These are phyloP conservation scores for Desoria tigrina DNA, from an alignment of 2,888 invertebrate species.

Conservation along the genomic window DNA sequence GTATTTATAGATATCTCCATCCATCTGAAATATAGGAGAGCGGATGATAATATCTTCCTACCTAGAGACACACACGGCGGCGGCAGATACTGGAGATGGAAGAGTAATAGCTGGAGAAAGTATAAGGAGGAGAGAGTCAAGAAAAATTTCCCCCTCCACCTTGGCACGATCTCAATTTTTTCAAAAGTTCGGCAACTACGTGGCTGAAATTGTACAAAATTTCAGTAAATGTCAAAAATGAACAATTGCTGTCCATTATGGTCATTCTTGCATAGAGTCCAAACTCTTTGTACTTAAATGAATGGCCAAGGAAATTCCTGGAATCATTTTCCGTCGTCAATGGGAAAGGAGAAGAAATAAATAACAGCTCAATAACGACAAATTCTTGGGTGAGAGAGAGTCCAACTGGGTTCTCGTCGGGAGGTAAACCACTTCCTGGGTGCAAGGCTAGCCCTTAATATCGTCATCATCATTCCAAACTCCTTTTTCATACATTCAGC, in stretches of 20 bases:
- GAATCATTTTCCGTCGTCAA: conserved; percentile 53
- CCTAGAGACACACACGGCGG: too few species aligned
- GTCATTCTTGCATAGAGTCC: conserved; percentile 54
- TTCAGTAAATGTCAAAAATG: conserved; percentile 54
- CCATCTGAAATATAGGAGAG: too few species aligned
- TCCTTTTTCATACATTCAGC: neutral
- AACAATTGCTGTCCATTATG: conserved; percentile 54
- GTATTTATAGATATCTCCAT: too few species aligned
- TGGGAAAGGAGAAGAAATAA: conserved; percentile 53
- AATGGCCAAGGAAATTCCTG: conserved; percentile 48
- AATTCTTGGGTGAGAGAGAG: conserved; percentile 38
- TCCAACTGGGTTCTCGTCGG: conserved; percentile 17
- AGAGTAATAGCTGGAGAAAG: conserved; percentile 9
- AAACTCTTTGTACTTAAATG: conserved; percentile 46
- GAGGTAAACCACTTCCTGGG: conserved; percentile 19
- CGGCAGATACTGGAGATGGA: neutral
- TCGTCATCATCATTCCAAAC: neutral
- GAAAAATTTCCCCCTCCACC: conserved; percentile 49
- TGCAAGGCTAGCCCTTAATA: conserved; percentile 1
- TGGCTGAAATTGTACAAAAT: conserved; percentile 51
- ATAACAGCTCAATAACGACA: conserved; percentile 53
- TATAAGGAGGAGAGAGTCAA: conserved; percentile 2
- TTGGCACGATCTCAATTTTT: conserved; percentile 53
- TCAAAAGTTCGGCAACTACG: conserved; percentile 47
- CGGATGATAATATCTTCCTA: too few species aligned